phyloP scores from a whole-genome alignment of 2,888 invertebrate species.

The Cephonodes hylas region DNA sequence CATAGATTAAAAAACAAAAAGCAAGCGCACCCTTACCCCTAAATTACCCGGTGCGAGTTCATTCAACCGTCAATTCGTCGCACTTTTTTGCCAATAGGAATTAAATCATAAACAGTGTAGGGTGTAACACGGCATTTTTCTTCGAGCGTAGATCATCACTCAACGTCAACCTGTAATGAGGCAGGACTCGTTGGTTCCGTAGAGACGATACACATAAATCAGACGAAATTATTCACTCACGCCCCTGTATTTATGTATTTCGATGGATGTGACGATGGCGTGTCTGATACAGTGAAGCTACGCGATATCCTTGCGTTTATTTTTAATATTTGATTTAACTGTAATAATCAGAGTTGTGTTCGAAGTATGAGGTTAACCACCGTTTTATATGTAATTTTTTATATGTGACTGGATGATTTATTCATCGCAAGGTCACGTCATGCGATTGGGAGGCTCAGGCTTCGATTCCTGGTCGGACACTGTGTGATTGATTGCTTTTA shows the following conservation, averaged over 20 bases:
- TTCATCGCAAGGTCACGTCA: too few species aligned
- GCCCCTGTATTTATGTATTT: constrained; percentile 53
- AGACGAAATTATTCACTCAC: constrained; percentile 66
- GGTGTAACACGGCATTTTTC: constrained; percentile 68
- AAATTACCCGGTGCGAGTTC: constrained; percentile 5
- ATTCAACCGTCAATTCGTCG: constrained; percentile 28
- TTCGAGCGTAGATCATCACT: constrained; percentile 61
- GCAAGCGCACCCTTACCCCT: neutral
- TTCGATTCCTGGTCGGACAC: too few species aligned
- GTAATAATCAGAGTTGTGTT: too few species aligned
- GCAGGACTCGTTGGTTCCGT: constrained; percentile 49
- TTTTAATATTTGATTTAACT: neutral
- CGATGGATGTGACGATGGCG: constrained; percentile 40
- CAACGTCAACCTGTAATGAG: constrained; percentile 74
- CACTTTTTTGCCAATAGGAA: constrained; percentile 55
- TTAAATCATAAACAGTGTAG: constrained; percentile 62
- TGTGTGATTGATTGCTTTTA: too few species aligned
- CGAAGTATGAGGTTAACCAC: too few species aligned
- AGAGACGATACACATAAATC: constrained; percentile 52
- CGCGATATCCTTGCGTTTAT: neutral
- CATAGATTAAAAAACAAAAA: neutral
- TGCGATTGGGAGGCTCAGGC: too few species aligned
- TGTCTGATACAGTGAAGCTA: neutral
- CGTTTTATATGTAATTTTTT: too few species aligned
- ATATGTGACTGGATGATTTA: too few species aligned